Conservation (phyloP, 1,140 invertebrate species). For the Bombus terrestris region DNA sequence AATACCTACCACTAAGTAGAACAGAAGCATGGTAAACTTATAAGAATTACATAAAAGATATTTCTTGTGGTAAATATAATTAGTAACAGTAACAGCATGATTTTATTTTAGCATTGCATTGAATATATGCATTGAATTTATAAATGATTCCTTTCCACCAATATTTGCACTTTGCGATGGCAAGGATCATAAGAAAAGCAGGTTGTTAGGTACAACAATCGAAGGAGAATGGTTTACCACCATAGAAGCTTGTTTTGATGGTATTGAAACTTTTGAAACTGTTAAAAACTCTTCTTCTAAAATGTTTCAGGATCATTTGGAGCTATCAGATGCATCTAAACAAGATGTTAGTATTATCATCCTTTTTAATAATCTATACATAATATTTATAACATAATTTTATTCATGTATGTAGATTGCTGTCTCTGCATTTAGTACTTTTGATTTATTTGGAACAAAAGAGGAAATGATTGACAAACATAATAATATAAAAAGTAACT, state of each 20-base stretch:
- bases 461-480: constrained; percentile 63
- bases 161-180: constrained; percentile 73
- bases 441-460: constrained; percentile 73
- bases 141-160: constrained; percentile 51
- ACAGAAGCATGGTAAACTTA: constrained; percentile 64
- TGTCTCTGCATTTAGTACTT: constrained; percentile 57
- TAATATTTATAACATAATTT: constrained; percentile 8
- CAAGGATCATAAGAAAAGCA: constrained; percentile 58
- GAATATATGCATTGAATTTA: constrained; percentile 38
- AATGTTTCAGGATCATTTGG: constrained; percentile 59
- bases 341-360: constrained; percentile 57
- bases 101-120: constrained; percentile 43
- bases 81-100: neutral
- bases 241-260: constrained; percentile 60
- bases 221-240: constrained; percentile 67
- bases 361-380: constrained; percentile 1
- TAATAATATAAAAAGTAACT: constrained; percentile 62
- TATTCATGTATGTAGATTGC: constrained; percentile 54
- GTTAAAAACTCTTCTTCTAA: constrained; percentile 46
- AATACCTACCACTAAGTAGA: constrained; percentile 61
- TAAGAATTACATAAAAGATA: neutral
- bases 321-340: constrained; percentile 46
- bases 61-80: neutral
- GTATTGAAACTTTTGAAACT: constrained; percentile 44
- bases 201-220: constrained; percentile 68